Base-by-base conservation (phyloP, 2,113 vertebrate genomes). In the Cynocephalus volans region DNA sequence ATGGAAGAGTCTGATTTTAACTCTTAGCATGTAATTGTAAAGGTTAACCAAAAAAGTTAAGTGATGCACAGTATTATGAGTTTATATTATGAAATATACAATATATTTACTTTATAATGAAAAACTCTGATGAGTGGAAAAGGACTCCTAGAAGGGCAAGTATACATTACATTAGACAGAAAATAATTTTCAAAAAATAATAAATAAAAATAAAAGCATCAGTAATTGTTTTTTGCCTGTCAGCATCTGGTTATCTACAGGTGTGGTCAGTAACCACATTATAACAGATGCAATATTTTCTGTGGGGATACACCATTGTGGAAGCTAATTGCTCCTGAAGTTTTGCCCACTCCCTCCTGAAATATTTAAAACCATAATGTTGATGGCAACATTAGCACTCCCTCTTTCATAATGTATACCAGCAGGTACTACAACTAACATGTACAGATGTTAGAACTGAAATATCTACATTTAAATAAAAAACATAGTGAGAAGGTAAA, bases 271-370 rank as follows among this genome's bases (percentile, higher is more conserved):
- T 12, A 92, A 65, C 52, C 91, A 97, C 21, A 96, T 52, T 85
- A 0, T 5, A 98, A 79, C 73, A 98, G 94, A 97, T 88, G 92
- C 19, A 85, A 23, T 19, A 97, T 93, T 97, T 97, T 98, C 97
- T 95, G 36, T 52, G 97, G 97, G 95, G 97, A 85, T 79, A 84
- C 0, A 19, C 45, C 58, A 88, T 90, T 0, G n/a, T 6, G n/a
- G 69, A 98, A 98, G 89, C 75, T 96, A 97, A 98, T 36, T 97
- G 97, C 58, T 96, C 69, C 80, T 95, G 45, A 98, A 97, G 88
- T 93, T 98, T 97, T 95, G 84, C 89, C 89, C 0, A 0, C 93
- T 98, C 84, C 89, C 94, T 96, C 65, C 87, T 95, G 96, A 98
- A 98, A 97, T 97, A 98, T 91, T 36, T 95, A 90, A 98, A 98